Percentiles rank a stretch among this genome's conserved stretches.
Conservation (phyloP, 2,888 invertebrate species). For the Apomyelois bistriatella region DNA sequence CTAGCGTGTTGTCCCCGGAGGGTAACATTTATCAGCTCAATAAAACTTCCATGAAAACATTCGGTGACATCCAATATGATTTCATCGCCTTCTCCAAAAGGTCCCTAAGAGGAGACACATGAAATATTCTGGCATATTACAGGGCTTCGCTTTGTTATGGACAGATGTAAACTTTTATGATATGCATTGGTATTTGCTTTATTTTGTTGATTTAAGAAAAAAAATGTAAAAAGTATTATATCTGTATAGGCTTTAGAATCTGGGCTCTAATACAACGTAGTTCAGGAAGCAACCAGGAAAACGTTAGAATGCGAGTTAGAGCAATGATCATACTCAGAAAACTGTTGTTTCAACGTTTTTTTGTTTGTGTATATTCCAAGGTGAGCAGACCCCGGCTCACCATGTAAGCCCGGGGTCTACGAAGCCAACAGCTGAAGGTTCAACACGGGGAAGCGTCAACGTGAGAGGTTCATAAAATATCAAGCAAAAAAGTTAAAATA, state of each 20-base stretch:
- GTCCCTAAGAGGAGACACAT: slow-evolving; percentile 45
- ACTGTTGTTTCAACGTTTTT: too few species aligned
- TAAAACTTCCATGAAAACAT: slow-evolving; percentile 71
- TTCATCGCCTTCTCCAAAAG: slow-evolving; percentile 56
- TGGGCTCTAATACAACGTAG: too few species aligned
- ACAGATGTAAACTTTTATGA: slow-evolving; percentile 54
- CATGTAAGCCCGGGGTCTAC: too few species aligned
- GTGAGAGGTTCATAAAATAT: too few species aligned
- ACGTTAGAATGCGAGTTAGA: too few species aligned
- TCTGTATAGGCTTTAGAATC: background rate
- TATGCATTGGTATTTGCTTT: slow-evolving; percentile 17
- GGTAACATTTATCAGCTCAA: slow-evolving; percentile 68
- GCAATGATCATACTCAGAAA: too few species aligned
- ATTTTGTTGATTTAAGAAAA: background rate
- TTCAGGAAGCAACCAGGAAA: too few species aligned
- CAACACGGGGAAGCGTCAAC: too few species aligned
- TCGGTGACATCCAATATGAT: slow-evolving; percentile 69
- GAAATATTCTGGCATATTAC: slow-evolving; percentile 56
- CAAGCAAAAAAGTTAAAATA: too few species aligned
- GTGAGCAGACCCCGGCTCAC: too few species aligned
- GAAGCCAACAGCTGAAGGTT: too few species aligned
- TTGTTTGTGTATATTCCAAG: too few species aligned
- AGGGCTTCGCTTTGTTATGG: slow-evolving; percentile 41
- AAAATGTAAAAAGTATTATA: background rate
- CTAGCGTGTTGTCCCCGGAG: slow-evolving; percentile 53